Evolutionary conservation across 37 sponge, comb jelly and placozoan species (phyloP).

Genomic region (Theonella swinhoei): DNA sequence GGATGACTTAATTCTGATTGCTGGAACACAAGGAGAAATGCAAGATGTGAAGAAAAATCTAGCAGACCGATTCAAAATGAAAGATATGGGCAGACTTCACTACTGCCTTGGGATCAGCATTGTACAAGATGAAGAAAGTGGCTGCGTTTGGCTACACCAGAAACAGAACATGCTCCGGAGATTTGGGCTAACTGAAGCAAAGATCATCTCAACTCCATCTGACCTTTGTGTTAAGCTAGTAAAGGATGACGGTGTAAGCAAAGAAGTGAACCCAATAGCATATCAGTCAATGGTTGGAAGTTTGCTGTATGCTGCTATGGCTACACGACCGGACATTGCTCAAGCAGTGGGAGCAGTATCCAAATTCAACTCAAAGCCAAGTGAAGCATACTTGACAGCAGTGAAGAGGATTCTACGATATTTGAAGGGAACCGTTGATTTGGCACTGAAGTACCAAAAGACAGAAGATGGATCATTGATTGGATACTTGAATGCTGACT

Average conservation of each 20-base stretch:
- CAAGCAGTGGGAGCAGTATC: constrained; percentile 54
- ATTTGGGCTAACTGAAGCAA: constrained; percentile 29
- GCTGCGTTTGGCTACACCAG: constrained; percentile 57
- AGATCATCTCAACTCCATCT: constrained; percentile 47
- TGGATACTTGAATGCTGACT: constrained; percentile 70
- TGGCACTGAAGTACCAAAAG: constrained; percentile 19
- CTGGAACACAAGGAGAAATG: constrained; percentile 2
- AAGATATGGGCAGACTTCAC: constrained; percentile 24
- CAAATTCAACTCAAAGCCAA: constrained; percentile 39
- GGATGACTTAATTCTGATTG: constrained; percentile 13
- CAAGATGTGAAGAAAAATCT: constrained; percentile 6
- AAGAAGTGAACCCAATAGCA: constrained; percentile 19
- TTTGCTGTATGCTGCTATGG: constrained; percentile 33
- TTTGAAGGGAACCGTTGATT: constrained; percentile 42
- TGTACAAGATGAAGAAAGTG: constrained; percentile 43
- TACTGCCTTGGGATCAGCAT: constrained; percentile 45
- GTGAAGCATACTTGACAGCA: constrained; percentile 54
- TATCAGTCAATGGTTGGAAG: constrained; percentile 75
- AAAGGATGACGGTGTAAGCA: constrained; percentile 62
- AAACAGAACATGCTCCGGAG: constrained; percentile 27
- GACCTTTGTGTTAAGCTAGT: constrained; percentile 32
- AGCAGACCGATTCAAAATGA: constrained; percentile 33
- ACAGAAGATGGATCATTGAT: constrained; percentile 11
- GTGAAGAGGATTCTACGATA: constrained; percentile 57
- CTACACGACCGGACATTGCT: constrained; percentile 58